phyloP scores from a whole-genome alignment of 2,888 invertebrate species.

The Odiellus spinosus region DNA sequence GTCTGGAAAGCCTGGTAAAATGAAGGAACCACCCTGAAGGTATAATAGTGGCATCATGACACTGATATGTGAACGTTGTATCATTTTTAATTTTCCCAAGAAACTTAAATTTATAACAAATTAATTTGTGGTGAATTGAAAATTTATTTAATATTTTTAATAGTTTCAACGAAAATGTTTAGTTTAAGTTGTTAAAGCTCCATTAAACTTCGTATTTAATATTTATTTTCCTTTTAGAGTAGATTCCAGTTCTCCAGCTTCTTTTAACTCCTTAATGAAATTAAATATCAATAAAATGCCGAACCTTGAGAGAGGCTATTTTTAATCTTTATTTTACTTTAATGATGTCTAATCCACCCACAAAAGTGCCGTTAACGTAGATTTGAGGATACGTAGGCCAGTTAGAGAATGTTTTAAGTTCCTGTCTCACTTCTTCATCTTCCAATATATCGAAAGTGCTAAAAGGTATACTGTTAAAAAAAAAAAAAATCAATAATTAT shows the following conservation, averaged over 20 bases:
- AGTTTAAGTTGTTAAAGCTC: too few species aligned
- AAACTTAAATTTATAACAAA: too few species aligned
- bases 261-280: constrained; percentile 5
- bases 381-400: constrained; percentile 92
- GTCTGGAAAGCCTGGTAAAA: too few species aligned
- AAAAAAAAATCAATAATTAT: too few species aligned
- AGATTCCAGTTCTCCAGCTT: constrained; percentile 10
- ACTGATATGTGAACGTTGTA: too few species aligned
- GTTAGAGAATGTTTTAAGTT: constrained; percentile 68
- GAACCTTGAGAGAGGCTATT: not conserved
- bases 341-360: constrained; percentile 79
- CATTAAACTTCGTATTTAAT: too few species aligned
- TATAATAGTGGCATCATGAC: too few species aligned
- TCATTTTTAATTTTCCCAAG: too few species aligned
- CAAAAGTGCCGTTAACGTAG: constrained; percentile 67
- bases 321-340: constrained; percentile 31
- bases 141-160: too few species aligned
- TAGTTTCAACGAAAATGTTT: too few species aligned
- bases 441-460: constrained; percentile 74
- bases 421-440: constrained; percentile 80
- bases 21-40: too few species aligned
- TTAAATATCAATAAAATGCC: not conserved
- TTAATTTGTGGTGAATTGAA: too few species aligned
- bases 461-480: constrained; percentile 29
- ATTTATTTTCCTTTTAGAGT: constrained; percentile 1